These are phyloP conservation scores for Saxicola maurus DNA, from an alignment of 2,797 vertebrate genomes.

Conservation along the genomic window DNA sequence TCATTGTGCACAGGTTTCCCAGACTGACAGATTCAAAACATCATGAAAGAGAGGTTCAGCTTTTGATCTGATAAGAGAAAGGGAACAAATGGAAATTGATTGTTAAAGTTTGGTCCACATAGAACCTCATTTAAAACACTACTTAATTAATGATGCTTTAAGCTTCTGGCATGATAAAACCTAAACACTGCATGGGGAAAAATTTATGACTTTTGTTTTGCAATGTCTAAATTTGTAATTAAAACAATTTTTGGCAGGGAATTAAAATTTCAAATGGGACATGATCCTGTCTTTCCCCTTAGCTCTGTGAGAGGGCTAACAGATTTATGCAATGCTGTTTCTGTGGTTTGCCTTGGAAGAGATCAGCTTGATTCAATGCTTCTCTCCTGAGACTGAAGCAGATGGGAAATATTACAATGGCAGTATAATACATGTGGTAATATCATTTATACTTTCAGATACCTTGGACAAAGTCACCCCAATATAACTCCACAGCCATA, in stretches of 20 bases:
- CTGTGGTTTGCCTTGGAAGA: constrained; percentile 25
- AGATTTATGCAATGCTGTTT: neutral
- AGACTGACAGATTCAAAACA: neutral
- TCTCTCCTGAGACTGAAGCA: neutral
- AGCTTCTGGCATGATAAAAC: neutral
- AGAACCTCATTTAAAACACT: neutral
- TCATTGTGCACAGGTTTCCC: neutral
- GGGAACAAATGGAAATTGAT: neutral
- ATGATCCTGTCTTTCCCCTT: neutral
- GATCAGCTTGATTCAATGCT: neutral
- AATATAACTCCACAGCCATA: neutral
- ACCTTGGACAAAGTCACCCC: neutral
- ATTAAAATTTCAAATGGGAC: neutral
- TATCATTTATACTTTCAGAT: constrained; percentile 1
- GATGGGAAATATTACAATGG: constrained; percentile 20
- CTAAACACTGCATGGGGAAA: neutral
- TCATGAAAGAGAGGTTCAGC: neutral
- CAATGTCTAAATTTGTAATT: neutral
- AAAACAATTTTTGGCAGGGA: neutral
- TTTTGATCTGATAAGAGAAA: neutral
- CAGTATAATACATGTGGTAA: neutral
- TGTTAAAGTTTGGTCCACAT: neutral
- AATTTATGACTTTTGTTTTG: neutral
- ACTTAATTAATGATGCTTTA: neutral
- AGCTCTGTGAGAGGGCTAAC: neutral